These are phyloP conservation scores for Tachuris rubrigastra DNA, from an alignment of 2,113 vertebrate species.

Conservation along the genomic window DNA sequence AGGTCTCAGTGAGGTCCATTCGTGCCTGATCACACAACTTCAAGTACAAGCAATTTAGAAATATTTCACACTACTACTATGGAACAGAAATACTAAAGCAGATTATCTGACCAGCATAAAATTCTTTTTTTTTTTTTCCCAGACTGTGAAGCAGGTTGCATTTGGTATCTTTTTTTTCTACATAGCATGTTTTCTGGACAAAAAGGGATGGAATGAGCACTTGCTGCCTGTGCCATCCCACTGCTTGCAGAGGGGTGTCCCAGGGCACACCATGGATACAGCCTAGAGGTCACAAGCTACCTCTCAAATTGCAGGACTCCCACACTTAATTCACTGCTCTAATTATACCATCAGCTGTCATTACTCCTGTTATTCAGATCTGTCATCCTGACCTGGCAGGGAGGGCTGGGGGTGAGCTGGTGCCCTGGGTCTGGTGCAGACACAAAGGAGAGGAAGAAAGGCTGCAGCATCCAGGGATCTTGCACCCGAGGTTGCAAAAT, in stretches of 20 bases:
- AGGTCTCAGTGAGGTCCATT: background rate
- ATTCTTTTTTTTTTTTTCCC: background rate
- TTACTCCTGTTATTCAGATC: constrained; percentile 26
- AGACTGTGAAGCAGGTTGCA: background rate
- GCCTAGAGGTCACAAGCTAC: constrained; percentile 24
- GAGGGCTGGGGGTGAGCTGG: background rate
- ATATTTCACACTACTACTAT: background rate
- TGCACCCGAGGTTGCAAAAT: background rate
- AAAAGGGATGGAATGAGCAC: background rate
- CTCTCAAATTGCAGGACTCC: constrained; percentile 56
- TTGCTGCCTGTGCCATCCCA: background rate
- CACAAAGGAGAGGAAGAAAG: background rate
- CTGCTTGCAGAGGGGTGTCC: constrained; percentile 8
- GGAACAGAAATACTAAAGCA: background rate
- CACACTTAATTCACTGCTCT: constrained; percentile 35
- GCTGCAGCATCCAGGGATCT: background rate
- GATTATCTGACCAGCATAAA: background rate
- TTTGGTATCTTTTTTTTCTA: background rate
- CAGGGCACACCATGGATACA: background rate
- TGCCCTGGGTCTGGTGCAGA: background rate
- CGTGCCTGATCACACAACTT: background rate
- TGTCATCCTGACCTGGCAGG: background rate
- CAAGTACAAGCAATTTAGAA: background rate
- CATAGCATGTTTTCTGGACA: fast-evolving
- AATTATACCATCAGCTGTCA: constrained; percentile 56